phyloP scores from a whole-genome alignment of 2,888 invertebrate species.

The Diaphora mendica region DNA sequence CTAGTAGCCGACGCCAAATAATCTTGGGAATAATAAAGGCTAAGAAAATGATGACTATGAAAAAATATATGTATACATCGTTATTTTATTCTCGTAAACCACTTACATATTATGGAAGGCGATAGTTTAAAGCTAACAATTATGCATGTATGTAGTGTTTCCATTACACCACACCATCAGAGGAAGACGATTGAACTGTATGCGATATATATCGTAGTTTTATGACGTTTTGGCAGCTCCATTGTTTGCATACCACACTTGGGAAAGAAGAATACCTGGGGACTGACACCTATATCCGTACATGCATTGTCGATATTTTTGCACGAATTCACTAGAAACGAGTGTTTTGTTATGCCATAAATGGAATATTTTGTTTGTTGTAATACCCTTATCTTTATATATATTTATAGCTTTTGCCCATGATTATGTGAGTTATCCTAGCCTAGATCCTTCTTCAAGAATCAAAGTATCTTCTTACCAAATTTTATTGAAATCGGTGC shows the following conservation, averaged over 20 bases:
- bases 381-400: background rate
- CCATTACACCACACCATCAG: background rate
- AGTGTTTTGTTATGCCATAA: background rate
- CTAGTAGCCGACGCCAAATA: too few species aligned
- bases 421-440: too few species aligned
- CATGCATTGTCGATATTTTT: constrained; percentile 4
- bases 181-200: constrained; percentile 9
- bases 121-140: background rate
- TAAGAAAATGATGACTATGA: too few species aligned
- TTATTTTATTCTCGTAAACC: too few species aligned
- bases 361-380: background rate
- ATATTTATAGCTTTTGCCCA: too few species aligned
- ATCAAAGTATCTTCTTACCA: too few species aligned
- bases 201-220: constrained; percentile 5
- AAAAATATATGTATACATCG: too few species aligned
- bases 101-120: too few species aligned
- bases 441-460: too few species aligned
- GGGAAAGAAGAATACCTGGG: constrained; percentile 38
- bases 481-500: too few species aligned
- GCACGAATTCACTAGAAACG: background rate
- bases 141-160: background rate
- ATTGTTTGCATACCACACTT: constrained; percentile 31
- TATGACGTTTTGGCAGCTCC: constrained; percentile 30
- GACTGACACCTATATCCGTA: constrained; percentile 32
- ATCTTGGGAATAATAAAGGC: too few species aligned